These are phyloP conservation scores for Noctua janthina DNA, from an alignment of 2,888 invertebrate species.

Conservation along the genomic window DNA sequence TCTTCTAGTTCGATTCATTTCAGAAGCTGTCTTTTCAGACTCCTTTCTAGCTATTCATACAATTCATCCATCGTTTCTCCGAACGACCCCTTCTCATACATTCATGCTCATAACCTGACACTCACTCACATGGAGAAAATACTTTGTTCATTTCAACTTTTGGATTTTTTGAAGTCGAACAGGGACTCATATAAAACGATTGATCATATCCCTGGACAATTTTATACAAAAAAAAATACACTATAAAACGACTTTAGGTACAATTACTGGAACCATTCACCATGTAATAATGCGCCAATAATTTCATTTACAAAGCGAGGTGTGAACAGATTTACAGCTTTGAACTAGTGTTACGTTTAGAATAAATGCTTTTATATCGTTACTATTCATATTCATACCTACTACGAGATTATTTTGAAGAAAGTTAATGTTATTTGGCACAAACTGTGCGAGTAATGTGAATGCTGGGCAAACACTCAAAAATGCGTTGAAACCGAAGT, in stretches of 20 bases:
- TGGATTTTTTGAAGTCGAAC: neutral
- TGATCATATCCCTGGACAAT: neutral
- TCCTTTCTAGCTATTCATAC: neutral
- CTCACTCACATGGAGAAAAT: neutral
- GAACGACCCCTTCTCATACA: neutral
- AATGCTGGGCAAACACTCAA: neutral
- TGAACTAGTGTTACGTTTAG: constrained; percentile 11
- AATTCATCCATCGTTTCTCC: neutral
- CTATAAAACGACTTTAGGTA: neutral
- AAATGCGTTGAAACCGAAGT: neutral
- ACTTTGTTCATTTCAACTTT: neutral
- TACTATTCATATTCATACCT: neutral
- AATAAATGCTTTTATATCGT: constrained; percentile 42
- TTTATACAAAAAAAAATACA: neutral
- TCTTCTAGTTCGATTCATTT: neutral
- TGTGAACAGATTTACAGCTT: constrained; percentile 29
- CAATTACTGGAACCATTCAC: constrained; percentile 3
- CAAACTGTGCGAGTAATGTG: neutral
- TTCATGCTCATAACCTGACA: neutral
- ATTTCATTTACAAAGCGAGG: constrained; percentile 11
- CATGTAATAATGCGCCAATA: constrained; percentile 1
- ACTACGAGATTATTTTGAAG: neutral
- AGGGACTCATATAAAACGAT: neutral
- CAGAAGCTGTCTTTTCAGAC: neutral
- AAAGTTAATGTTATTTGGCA: constrained; percentile 31